Percentiles rank a stretch among this genome's conserved stretches.
Evolutionary conservation across 2,113 vertebrate species (phyloP).

Genomic region (Amazona guildingii): DNA sequence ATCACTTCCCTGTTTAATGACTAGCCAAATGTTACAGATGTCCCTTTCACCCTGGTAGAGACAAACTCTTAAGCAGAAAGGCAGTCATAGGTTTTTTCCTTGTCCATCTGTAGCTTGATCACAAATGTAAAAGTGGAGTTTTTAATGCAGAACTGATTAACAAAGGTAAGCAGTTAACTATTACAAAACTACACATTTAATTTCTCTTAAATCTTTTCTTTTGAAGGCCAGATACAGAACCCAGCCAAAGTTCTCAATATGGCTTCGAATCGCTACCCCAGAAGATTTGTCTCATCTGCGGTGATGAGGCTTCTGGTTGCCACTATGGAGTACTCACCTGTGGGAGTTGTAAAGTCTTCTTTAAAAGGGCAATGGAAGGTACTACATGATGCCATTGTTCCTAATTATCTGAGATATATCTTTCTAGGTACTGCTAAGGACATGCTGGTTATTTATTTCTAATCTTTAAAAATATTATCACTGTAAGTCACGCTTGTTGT

Average conservation of each 20-base stretch:
- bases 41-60: neutral
- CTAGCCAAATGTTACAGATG: neutral
- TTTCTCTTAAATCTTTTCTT: constrained; percentile 32
- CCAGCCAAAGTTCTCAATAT: constrained; percentile 75
- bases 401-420: neutral
- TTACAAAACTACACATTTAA: neutral
- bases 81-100: neutral
- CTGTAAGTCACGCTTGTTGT: neutral
- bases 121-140: neutral
- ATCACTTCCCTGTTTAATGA: neutral
- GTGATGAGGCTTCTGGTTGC: constrained; percentile 96
- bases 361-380: constrained; percentile 99
- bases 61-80: neutral
- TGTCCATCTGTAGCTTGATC: neutral
- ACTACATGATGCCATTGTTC: constrained; percentile 40
- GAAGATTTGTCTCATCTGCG: constrained; percentile 93
- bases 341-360: constrained; percentile 99
- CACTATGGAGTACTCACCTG: constrained; percentile 97
- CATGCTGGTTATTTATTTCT: neutral
- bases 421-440: neutral
- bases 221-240: constrained; percentile 75
- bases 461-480: neutral
- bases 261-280: constrained; percentile 85
- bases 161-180: neutral
- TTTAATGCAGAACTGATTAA: neutral